Conservation (phyloP, 2,797 vertebrate species). For the Alouatta caraya region DNA sequence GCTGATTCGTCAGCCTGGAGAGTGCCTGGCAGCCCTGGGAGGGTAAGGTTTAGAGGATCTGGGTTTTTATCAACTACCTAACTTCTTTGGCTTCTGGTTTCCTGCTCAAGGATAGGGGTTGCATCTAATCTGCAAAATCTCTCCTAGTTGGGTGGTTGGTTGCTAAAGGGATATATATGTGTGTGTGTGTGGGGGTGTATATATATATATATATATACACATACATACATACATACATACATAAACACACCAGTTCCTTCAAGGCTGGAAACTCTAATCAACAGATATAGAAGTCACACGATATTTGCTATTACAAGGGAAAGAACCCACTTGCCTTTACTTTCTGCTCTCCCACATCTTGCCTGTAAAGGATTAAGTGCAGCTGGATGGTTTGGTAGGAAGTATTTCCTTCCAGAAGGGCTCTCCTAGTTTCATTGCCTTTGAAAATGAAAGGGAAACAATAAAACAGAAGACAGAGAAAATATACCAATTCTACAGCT, state of each 20-base stretch:
- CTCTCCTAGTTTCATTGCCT: neutral
- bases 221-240: too few species aligned
- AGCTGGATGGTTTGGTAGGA: neutral
- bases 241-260: neutral
- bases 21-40: neutral
- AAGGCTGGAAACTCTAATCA: neutral
- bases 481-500: neutral
- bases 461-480: neutral
- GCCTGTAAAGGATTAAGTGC: neutral
- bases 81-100: neutral
- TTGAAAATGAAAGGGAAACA: neutral
- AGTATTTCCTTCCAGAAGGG: neutral
- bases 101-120: neutral
- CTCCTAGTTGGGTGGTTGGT: neutral
- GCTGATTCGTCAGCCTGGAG: neutral
- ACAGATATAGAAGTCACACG: neutral
- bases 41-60: neutral
- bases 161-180: neutral
- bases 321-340: neutral
- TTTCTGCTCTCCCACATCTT: neutral
- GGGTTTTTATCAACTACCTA: neutral
- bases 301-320: neutral
- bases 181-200: too few species aligned
- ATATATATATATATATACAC: too few species aligned
- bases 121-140: neutral